Base-by-base conservation (phyloP, 1,140 invertebrate genomes). In the Spodoptera frugiperda region DNA sequence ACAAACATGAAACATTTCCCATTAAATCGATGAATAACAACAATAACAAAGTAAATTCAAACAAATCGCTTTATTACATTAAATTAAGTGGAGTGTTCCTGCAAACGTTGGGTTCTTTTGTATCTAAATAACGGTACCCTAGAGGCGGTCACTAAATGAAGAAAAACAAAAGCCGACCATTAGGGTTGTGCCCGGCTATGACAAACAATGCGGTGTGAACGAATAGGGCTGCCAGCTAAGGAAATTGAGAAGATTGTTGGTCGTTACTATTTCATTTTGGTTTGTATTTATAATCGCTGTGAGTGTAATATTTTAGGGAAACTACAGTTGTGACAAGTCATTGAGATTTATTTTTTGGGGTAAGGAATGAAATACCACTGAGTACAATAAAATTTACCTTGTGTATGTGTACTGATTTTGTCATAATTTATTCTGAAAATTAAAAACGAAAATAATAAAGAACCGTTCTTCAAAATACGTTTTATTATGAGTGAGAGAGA, bases 91-190 rank as follows among this genome's bases (percentile, higher is more conserved):
- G 61, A 82, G 78, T 76, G 59, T 79, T 80, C 77, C 51, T 59
- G 65, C 71, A 72, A 61, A 67, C 63, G 76, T 76, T 75, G 73
- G 79, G 82, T 86, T 82, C 80, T 82, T 87, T 87, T 88, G 81
- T 82, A 74, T 75, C 77, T 76, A 78, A 85, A 83, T 79, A 84
- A 80, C 81, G 77, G 54, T 11, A 57, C 72, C 72, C 81, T 79
- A 44, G 70, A 70, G 77, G 79, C 73, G 72, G 75, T 74, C 74
- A 82, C 65, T 80, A 84, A 88, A 87, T 86, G 78, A 88, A 84
- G 85, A 87, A 87, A 89, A 90, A 90, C 87, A 88, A 84, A 82
- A 85, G 82, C 80, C 79, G 65, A 76, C 82, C 86, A 87, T 89
- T 85, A 86, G 82, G 84, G 83, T 79, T 84, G 82, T 70, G 78